Percentiles rank a stretch among this genome's conserved stretches.
These are phyloP conservation scores for Oreochromis tanganicae DNA, from an alignment of 2,113 vertebrate species.

Conservation along the genomic window DNA sequence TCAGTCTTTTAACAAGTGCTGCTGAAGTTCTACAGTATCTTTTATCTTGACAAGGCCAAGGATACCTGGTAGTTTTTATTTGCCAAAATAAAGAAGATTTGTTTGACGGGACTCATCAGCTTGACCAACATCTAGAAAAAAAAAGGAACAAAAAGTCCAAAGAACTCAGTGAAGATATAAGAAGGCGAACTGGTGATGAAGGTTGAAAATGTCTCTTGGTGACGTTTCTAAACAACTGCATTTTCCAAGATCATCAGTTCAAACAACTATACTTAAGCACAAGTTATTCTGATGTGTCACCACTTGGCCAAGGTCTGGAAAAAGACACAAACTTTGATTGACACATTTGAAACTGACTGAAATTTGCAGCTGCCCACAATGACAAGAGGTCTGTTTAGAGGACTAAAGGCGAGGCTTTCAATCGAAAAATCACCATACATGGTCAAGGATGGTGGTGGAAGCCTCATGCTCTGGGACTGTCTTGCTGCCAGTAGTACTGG, in stretches of 20 bases:
- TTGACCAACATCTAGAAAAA: no score
- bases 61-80: rapidly evolving
- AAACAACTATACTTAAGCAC: neutral
- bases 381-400: neutral
- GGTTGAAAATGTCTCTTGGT: no score
- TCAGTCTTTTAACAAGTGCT: neutral
- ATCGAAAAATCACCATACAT: neutral
- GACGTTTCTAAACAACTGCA: no score
- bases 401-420: neutral
- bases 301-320: neutral
- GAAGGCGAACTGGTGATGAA: no score
- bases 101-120: no score
- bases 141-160: no score
- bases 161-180: no score
- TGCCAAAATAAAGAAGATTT: neutral
- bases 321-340: neutral
- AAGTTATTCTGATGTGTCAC: neutral
- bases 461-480: neutral
- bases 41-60: neutral
- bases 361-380: neutral
- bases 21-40: neutral
- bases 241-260: no score
- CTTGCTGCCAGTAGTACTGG: neutral
- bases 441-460: neutral
- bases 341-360: neutral